Evolutionary conservation across 2,797 vertebrate genomes (phyloP).

Genomic region (Sarcophilus harrisii): DNA sequence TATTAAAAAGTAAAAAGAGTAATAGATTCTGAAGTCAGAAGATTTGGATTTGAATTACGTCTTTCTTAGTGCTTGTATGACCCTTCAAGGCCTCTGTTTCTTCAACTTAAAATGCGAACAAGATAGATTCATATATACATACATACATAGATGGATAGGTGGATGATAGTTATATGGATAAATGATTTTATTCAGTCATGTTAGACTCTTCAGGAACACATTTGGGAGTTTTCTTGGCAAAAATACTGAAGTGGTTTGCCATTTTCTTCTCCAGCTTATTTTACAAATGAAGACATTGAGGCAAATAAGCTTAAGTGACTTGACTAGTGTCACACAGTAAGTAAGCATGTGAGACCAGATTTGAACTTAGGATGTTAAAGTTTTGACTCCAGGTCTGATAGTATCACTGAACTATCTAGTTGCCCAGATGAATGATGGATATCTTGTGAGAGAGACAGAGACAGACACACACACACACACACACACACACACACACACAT

Average conservation of each 20-base stretch:
- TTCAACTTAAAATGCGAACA: background rate
- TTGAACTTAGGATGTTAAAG: background rate
- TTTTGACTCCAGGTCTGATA: background rate
- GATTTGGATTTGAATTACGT: background rate
- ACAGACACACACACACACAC: too few species aligned
- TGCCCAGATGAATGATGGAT: background rate
- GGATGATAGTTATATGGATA: background rate
- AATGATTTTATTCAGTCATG: background rate
- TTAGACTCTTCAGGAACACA: background rate
- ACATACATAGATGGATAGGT: background rate
- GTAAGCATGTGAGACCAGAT: background rate
- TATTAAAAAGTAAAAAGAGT: background rate
- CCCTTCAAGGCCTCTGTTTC: background rate
- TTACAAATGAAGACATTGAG: background rate
- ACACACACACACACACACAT: fast-evolving
- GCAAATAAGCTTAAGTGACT: background rate
- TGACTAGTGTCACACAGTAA: background rate
- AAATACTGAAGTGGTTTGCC: background rate
- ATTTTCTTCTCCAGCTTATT: background rate
- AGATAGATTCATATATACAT: background rate
- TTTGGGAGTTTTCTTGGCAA: background rate
- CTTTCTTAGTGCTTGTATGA: background rate
- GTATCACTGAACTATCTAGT: background rate
- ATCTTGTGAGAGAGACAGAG: too few species aligned
- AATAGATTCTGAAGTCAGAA: background rate